Conservation (phyloP, 64 coral and sea anemone species). For the Actinia equina region DNA sequence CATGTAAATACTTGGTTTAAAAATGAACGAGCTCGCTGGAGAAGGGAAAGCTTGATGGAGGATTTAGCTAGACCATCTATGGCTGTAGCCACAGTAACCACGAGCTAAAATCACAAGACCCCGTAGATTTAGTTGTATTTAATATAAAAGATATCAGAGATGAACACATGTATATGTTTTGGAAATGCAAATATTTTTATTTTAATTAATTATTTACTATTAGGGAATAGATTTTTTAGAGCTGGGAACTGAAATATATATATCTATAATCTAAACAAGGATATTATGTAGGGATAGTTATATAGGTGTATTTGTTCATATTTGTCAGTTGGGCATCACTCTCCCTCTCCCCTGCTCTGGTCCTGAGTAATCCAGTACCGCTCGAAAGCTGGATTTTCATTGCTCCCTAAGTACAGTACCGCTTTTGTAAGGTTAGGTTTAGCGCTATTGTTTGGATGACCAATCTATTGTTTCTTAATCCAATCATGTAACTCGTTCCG, state of each 20-base stretch:
- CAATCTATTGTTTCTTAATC: too few relatives aligned
- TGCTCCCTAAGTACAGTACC: too few relatives aligned
- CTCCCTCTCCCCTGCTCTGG: too few relatives aligned
- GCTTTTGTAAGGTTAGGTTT: too few relatives aligned
- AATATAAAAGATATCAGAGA: not conserved
- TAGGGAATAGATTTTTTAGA: not conserved
- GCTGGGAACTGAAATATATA: not conserved
- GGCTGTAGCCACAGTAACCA: conserved; percentile 22
- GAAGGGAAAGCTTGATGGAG: conserved; percentile 68
- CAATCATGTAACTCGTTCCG: too few relatives aligned
- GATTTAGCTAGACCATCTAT: conserved; percentile 87
- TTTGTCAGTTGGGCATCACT: too few relatives aligned
- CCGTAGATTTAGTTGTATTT: not conserved
- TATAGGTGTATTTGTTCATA: too few relatives aligned
- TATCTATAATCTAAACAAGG: too few relatives aligned
- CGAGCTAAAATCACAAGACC: not conserved
- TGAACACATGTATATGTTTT: conserved; percentile 6
- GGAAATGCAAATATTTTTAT: not conserved
- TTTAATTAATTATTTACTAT: not conserved
- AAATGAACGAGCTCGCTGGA: conserved; percentile 87
- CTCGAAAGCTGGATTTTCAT: too few relatives aligned
- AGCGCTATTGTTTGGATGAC: too few relatives aligned
- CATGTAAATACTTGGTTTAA: conserved; percentile 99
- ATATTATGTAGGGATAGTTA: too few relatives aligned
- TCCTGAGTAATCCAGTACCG: too few relatives aligned